Percentiles rank a stretch among this genome's conserved stretches.
Evolutionary conservation across 2,888 invertebrate species (phyloP).

Genomic region (Agrochola lota): DNA sequence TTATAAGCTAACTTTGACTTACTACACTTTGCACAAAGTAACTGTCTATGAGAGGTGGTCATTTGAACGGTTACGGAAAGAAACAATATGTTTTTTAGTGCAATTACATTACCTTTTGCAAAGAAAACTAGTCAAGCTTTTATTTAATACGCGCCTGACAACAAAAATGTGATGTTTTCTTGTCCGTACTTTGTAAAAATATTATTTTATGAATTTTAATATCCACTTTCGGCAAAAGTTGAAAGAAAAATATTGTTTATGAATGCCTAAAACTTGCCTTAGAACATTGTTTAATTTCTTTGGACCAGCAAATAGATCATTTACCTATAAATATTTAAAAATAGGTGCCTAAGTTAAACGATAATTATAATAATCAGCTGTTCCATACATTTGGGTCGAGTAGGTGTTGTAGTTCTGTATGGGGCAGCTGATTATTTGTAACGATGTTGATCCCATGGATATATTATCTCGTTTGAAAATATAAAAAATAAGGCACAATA

Average conservation of each 20-base stretch:
- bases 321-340: background rate
- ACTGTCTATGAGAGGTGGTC: background rate
- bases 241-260: background rate
- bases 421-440: no score
- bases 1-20: background rate
- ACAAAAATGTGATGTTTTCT: no score
- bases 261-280: slow-evolving; percentile 32
- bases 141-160: background rate
- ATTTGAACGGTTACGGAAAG: background rate
- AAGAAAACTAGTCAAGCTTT: background rate
- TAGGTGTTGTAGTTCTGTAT: no score
- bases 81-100: background rate
- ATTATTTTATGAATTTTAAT: background rate
- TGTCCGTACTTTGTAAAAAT: background rate
- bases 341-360: background rate
- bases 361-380: no score
- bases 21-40: background rate
- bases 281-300: background rate
- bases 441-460: background rate
- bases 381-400: no score
- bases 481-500: background rate
- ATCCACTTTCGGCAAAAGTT: background rate
- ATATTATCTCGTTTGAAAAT: background rate
- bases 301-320: background rate
- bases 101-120: background rate